Conservation (phyloP, 2,113 vertebrate species). For the Eurypyga helias region DNA sequence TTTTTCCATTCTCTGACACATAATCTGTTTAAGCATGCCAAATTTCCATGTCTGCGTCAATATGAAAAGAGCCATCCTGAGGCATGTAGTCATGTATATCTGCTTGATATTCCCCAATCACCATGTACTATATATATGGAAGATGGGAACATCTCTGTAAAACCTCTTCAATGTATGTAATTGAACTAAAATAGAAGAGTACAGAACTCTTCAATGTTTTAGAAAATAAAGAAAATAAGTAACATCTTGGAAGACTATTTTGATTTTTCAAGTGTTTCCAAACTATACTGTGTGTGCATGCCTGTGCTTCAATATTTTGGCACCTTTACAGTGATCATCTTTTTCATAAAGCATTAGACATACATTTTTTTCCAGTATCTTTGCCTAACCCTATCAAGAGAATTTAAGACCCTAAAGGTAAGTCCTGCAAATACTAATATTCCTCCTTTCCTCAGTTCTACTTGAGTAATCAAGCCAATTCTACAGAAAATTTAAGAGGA, state of each 20-base stretch:
- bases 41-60: not conserved
- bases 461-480: not conserved
- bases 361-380: not conserved
- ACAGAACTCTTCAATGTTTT: not conserved
- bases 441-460: not conserved
- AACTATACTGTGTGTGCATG: not conserved
- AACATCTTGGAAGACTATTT: not conserved
- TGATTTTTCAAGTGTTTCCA: not conserved
- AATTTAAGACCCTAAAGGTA: not conserved
- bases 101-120: accelerated
- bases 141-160: not conserved
- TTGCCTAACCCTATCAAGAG: not conserved
- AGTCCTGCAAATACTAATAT: not conserved
- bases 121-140: not conserved
- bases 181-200: not conserved
- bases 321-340: not conserved
- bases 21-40: not conserved
- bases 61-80: not conserved
- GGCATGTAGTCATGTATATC: not conserved
- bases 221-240: not conserved
- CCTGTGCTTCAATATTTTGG: not conserved
- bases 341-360: not conserved
- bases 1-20: not conserved
- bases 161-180: not conserved
- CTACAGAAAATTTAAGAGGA: not conserved